Conservation (phyloP, 2,888 invertebrate genomes). For the Eretmocerus hayati region DNA sequence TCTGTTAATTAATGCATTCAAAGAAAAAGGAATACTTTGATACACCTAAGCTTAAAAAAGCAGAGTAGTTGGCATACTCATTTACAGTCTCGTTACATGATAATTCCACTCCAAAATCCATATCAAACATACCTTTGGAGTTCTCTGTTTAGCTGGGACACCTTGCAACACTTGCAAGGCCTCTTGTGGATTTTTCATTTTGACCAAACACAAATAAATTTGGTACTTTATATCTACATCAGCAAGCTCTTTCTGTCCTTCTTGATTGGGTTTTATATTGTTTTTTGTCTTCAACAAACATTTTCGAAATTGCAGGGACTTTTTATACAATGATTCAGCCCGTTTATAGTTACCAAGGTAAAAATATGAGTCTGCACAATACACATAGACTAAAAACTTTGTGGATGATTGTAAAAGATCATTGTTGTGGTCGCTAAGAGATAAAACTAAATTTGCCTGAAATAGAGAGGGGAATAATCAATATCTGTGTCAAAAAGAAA, state of each 20-base stretch:
- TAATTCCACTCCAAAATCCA: background rate
- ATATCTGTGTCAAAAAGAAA: background rate
- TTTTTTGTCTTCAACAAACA: slow-evolving; percentile 54
- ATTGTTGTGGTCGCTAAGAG: slow-evolving; percentile 59
- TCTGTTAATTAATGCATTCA: background rate
- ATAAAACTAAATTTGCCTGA: slow-evolving; percentile 60
- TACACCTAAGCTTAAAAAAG: background rate
- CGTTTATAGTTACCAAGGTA: slow-evolving; percentile 59
- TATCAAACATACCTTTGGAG: slow-evolving; percentile 53
- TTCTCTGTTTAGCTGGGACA: slow-evolving; percentile 60
- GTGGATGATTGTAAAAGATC: slow-evolving; percentile 55
- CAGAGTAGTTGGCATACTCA: too few species aligned
- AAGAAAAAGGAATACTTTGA: background rate
- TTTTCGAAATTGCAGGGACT: slow-evolving; percentile 60
- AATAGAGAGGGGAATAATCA: slow-evolving; percentile 24
- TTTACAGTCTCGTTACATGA: too few species aligned
- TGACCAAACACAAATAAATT: slow-evolving; percentile 62
- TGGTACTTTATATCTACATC: slow-evolving; percentile 68
- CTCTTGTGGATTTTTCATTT: slow-evolving; percentile 58
- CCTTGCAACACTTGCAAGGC: slow-evolving; percentile 54
- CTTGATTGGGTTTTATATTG: slow-evolving; percentile 45
- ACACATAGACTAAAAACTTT: slow-evolving; percentile 63
- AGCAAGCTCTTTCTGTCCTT: slow-evolving; percentile 50
- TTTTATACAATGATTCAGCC: slow-evolving; percentile 62
- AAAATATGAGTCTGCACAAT: slow-evolving; percentile 65